Evolutionary conservation across 2,113 vertebrate genomes (phyloP).

Genomic region (Electrona antarctica): DNA sequence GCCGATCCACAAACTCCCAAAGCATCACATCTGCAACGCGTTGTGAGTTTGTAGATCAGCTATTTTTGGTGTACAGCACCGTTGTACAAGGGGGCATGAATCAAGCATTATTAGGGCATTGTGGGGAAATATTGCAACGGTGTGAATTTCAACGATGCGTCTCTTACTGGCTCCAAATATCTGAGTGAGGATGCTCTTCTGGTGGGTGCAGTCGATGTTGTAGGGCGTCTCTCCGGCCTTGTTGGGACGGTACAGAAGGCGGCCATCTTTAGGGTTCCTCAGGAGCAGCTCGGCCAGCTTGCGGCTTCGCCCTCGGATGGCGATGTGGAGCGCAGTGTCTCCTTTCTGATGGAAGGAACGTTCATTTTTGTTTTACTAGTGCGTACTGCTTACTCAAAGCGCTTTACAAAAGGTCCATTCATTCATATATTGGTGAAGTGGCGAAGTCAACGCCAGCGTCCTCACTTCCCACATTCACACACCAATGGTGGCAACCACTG

Average conservation of each 20-base stretch:
- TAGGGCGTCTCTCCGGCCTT: conserved; percentile 97
- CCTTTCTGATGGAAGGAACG: conserved; percentile 85
- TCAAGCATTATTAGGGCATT: too few relatives aligned
- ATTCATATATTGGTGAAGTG: not conserved
- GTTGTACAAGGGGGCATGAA: too few relatives aligned
- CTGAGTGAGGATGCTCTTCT: conserved; percentile 98
- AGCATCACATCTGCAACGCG: too few relatives aligned
- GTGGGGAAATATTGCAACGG: too few relatives aligned
- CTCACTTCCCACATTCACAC: too few relatives aligned
- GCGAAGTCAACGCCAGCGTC: too few relatives aligned
- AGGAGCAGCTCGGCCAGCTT: conserved; percentile 94
- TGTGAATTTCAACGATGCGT: too few relatives aligned
- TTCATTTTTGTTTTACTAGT: not conserved
- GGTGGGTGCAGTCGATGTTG: conserved; percentile 98
- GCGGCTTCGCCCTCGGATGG: conserved; percentile 94
- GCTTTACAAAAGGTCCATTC: not conserved
- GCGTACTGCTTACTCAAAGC: too few relatives aligned
- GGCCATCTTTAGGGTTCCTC: conserved; percentile 96
- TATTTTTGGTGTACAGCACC: too few relatives aligned
- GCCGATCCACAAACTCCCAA: too few relatives aligned
- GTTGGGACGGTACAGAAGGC: conserved; percentile 95
- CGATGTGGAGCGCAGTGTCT: conserved; percentile 95
- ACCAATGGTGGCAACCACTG: too few relatives aligned
- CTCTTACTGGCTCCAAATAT: conserved; percentile 97
- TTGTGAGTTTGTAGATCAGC: too few relatives aligned